Evolutionary conservation across 2,888 invertebrate genomes (phyloP), one percentile per base, ranked within the genome.

Genomic region (Cataglyphis cursor): DNA sequence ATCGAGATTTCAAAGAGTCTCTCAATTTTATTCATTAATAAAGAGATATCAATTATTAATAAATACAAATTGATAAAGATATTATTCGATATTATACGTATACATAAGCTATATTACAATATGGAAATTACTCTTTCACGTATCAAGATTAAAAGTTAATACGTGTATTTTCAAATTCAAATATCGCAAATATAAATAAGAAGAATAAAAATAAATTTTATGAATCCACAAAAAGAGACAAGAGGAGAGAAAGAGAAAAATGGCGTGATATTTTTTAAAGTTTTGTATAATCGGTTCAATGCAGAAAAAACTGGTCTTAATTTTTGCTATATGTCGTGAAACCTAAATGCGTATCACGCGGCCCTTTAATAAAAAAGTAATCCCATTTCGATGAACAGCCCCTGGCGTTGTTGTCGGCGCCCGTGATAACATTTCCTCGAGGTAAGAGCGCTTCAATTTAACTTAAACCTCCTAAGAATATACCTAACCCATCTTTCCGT

Each of bases 391-490:
- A 88, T 87, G 86, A 91, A 89, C 87, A 80, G 76, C 86, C 76
- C 64, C 31, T 44, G 24, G 31, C 75, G 81, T 82, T 80, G 74
- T 31, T 82, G 64, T 81, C 82, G 70, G 2, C 15, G 65, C 61
- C 44, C 41, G 65, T 75, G 83, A 86, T 88, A 86, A 87, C 83
- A 72, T 82, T 73, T 62, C 54, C 82, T 70, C 78, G 84, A 74
- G 66, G 81, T 65, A 68, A 85, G 68, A 82, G 83, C 76, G 83
- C 87, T 88, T 87, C 86, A 89, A 89, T 88, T 89, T 91, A 91
- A 90, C 86, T 90, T 89, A 86, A 90, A 90, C 88, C 87, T 88
- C 85, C 84, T 90, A 90, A 90, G 87, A 88, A 88, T 89, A 89
- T 81, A 86, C 76, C 82, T 70, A 59, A 80, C 41, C 68, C 59